phyloP scores from a whole-genome alignment of 92 coral and sea anemone species.

The Umimayanthus chanpuru region DNA sequence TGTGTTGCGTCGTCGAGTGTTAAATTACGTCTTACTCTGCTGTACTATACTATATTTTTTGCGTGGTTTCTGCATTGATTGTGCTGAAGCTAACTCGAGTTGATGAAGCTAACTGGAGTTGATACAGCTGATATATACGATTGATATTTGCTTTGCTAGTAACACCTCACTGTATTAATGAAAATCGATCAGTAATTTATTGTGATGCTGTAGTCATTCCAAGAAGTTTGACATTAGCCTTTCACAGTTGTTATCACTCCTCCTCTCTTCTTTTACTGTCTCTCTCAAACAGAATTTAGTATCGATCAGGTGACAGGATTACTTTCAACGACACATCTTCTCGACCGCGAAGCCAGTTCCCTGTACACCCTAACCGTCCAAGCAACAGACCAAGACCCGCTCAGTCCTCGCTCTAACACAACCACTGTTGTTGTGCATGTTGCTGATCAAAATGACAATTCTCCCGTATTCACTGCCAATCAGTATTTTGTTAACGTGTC shows the following conservation, averaged over 20 bases:
- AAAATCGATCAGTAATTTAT: too few relatives aligned
- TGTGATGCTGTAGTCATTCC: not conserved
- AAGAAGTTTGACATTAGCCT: not conserved
- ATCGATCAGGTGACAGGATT: slow-evolving; percentile 48
- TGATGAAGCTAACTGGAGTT: too few relatives aligned
- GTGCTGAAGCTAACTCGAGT: not conserved
- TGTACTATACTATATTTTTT: not conserved
- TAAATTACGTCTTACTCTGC: not conserved
- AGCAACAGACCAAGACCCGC: slow-evolving; percentile 41
- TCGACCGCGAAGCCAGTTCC: slow-evolving; percentile 51
- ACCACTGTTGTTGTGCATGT: slow-evolving; percentile 44
- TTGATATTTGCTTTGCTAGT: too few relatives aligned
- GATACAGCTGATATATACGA: too few relatives aligned
- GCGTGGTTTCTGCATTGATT: too few relatives aligned
- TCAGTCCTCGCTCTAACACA: slow-evolving; percentile 45
- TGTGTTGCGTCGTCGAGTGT: not conserved
- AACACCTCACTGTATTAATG: too few relatives aligned
- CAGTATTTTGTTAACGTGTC: slow-evolving; percentile 29
- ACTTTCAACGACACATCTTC: slow-evolving; percentile 39
- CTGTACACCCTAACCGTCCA: slow-evolving; percentile 13
- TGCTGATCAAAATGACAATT: slow-evolving; percentile 52
- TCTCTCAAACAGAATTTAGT: slow-evolving; percentile 34
- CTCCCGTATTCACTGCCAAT: slow-evolving; percentile 43
- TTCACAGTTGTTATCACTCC: not conserved
- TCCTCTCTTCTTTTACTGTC: not conserved